A percentile compares a stretch with the other conserved stretches of the same genome.
These are phyloP conservation scores for Colletes latitarsis DNA, from an alignment of 1,140 invertebrate species.

Conservation along the genomic window DNA sequence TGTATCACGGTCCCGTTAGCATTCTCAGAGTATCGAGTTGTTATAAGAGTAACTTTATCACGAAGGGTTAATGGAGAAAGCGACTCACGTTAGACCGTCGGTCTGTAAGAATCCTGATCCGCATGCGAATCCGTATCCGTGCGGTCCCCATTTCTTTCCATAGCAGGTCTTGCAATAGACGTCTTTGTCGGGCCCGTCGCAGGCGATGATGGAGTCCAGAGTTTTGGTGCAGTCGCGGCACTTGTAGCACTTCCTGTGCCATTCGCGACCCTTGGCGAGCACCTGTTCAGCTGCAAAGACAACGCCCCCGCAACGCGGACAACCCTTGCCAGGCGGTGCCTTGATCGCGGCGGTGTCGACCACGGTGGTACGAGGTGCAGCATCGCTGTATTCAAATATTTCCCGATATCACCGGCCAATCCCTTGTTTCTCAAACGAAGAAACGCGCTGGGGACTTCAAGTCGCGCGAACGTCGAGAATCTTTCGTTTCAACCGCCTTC, in stretches of 20 bases:
- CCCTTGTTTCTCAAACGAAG: background rate
- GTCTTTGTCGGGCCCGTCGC: slow-evolving; percentile 93
- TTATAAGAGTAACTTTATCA: too few species aligned
- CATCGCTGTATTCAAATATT: slow-evolving; percentile 80
- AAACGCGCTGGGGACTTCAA: background rate
- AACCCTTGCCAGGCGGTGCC: slow-evolving; percentile 92
- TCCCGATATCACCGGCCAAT: background rate
- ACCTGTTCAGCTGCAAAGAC: slow-evolving; percentile 96
- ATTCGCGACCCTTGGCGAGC: slow-evolving; percentile 93
- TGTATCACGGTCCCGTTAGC: background rate
- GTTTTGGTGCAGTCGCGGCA: slow-evolving; percentile 96
- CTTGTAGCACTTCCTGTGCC: slow-evolving; percentile 99
- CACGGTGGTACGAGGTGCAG: slow-evolving; percentile 87
- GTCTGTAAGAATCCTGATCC: slow-evolving; percentile 96
- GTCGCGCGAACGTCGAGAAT: background rate
- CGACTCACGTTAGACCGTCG: slow-evolving; percentile 90
- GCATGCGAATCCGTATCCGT: slow-evolving; percentile 96
- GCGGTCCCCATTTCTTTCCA: slow-evolving; percentile 95
- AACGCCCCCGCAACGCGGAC: slow-evolving; percentile 93
- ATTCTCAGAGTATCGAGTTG: too few species aligned
- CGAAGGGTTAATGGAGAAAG: background rate
- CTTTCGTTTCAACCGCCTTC: too few species aligned
- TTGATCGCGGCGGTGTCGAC: slow-evolving; percentile 90
- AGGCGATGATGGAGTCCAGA: slow-evolving; percentile 95
- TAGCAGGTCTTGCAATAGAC: slow-evolving; percentile 97